These are phyloP conservation scores for Cordilura impudica DNA, from an alignment of 2,888 invertebrate genomes.

Conservation along the genomic window DNA sequence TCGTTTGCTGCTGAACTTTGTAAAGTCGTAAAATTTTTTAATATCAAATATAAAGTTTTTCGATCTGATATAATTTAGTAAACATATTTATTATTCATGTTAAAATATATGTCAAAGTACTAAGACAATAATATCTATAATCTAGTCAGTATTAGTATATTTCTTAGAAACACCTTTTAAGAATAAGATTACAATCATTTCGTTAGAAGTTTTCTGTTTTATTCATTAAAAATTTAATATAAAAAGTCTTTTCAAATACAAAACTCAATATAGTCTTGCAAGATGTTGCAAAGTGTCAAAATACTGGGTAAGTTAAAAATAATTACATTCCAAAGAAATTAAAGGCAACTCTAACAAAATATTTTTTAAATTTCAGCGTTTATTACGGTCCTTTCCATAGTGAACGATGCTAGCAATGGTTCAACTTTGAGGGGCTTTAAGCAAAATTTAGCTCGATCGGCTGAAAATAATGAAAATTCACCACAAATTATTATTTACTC, in stretches of 20 bases:
- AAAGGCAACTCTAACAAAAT: not conserved
- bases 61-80: too few relatives aligned
- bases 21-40: too few relatives aligned
- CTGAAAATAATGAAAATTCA: conserved; percentile 35
- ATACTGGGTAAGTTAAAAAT: conserved; percentile 29
- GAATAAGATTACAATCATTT: not conserved
- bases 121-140: not conserved
- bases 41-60: too few relatives aligned
- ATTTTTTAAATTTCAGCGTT: not conserved
- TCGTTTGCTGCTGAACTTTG: too few relatives aligned
- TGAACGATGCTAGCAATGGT: not conserved
- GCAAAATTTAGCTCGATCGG: conserved; percentile 63
- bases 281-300: conserved; percentile 45
- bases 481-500: conserved; percentile 68
- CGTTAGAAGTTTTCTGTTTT: conserved; percentile 11
- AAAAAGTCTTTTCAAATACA: conserved; percentile 9
- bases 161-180: conserved; percentile 15
- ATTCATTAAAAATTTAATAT: not conserved
- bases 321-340: too few relatives aligned
- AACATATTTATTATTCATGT: not conserved
- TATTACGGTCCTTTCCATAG: not conserved
- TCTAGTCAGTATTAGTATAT: not conserved
- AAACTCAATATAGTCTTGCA: conserved; percentile 19
- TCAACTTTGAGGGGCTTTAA: conserved; percentile 28
- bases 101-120: not conserved